Conservation (phyloP, 2,888 invertebrate species). For the Synanthedon tipuliformis region DNA sequence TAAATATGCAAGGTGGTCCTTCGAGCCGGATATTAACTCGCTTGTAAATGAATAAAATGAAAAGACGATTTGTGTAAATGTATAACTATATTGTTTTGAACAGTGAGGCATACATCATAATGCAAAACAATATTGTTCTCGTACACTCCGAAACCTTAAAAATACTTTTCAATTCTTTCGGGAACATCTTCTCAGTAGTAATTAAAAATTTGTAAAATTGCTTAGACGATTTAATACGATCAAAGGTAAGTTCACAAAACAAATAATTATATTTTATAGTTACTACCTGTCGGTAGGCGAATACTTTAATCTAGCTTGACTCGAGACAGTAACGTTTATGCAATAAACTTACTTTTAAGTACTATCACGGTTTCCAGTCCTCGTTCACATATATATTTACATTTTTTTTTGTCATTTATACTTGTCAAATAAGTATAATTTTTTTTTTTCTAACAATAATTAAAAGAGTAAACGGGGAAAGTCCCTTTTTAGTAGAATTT, state of each 20-base stretch:
- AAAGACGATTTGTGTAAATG: conserved; percentile 46
- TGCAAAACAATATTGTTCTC: conserved; percentile 59
- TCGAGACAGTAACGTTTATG: conserved; percentile 24
- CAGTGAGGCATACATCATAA: conserved; percentile 31
- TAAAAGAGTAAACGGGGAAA: neutral
- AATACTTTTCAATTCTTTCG: conserved; percentile 15
- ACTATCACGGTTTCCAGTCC: conserved; percentile 58
- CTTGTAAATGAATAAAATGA: conserved; percentile 19
- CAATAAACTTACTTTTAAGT: conserved; percentile 41
- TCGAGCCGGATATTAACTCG: no score
- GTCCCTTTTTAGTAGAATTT: neutral
- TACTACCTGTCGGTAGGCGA: conserved; percentile 12
- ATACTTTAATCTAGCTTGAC: conserved; percentile 34
- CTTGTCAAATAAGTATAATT: conserved; percentile 3
- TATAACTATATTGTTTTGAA: conserved; percentile 65
- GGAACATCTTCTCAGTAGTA: neutral
- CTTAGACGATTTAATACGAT: conserved; percentile 17
- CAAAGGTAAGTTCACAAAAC: neutral
- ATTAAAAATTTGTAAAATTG: conserved; percentile 22
- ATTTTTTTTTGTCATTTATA: neutral
- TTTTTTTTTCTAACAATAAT: neutral
- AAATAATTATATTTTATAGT: neutral
- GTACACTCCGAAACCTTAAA: conserved; percentile 37
- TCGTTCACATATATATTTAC: conserved; percentile 15
- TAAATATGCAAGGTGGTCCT: no score